phyloP scores from a whole-genome alignment of 2,888 invertebrate species.

The Tachina lurida region DNA sequence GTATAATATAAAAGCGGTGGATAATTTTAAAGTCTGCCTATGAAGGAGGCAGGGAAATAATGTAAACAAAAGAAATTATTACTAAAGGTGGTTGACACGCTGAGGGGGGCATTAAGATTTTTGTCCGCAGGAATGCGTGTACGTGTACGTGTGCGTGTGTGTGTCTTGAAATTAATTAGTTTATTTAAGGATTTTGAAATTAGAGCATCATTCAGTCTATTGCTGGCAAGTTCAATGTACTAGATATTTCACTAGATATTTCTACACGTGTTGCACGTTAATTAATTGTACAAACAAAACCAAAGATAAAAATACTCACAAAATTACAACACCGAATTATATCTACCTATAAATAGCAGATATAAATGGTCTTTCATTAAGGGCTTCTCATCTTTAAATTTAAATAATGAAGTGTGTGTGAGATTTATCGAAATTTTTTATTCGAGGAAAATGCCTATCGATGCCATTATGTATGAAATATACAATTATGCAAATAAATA shows the following conservation, averaged over 20 bases:
- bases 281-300: slow-evolving; percentile 23
- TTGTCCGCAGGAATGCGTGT: not conserved
- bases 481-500: too few species aligned
- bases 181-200: slow-evolving; percentile 43
- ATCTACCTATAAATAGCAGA: not conserved
- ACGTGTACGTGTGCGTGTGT: not conserved
- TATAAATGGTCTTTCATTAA: not conserved
- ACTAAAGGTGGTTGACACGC: slow-evolving; percentile 8
- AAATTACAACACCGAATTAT: not conserved
- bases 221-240: slow-evolving; percentile 38
- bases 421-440: too few species aligned
- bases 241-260: slow-evolving; percentile 22
- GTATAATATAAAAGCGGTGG: not conserved
- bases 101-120: not conserved
- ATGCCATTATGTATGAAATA: too few species aligned
- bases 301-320: not conserved
- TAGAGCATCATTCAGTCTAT: slow-evolving; percentile 13
- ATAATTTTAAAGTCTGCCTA: not conserved
- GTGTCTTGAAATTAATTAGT: slow-evolving; percentile 25
- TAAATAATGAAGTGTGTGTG: too few species aligned
- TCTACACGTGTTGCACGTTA: slow-evolving; percentile 48
- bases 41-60: slow-evolving; percentile 10
- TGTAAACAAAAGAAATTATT: slow-evolving; percentile 30
- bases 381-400: too few species aligned
- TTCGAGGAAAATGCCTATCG: too few species aligned